These are phyloP conservation scores for Hystrix cristata DNA, from an alignment of 2,113 vertebrate genomes.

Conservation along the genomic window DNA sequence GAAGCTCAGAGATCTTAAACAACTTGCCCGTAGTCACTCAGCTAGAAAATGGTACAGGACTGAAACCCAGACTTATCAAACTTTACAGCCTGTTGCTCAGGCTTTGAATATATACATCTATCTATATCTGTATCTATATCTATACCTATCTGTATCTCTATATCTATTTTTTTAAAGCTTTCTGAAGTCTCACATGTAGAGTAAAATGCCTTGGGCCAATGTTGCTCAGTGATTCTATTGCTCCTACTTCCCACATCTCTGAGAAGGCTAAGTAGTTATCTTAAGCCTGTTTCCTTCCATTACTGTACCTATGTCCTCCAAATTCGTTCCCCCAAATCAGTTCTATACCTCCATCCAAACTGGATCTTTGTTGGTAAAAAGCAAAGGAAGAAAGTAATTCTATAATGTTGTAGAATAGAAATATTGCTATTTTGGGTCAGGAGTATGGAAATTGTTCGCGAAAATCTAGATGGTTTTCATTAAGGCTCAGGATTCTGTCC, in stretches of 20 bases:
- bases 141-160: neutral
- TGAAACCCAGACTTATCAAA: neutral
- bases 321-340: neutral
- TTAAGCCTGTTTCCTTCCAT: neutral
- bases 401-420: neutral
- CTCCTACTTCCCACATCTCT: neutral
- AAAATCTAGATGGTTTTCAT: neutral
- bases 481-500: neutral
- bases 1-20: neutral
- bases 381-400: neutral
- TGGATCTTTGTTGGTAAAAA: slow-evolving; percentile 5
- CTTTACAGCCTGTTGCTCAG: neutral
- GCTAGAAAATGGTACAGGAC: neutral
- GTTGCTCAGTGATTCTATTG: neutral
- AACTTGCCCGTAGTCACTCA: neutral
- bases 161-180: neutral
- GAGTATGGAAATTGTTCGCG: neutral
- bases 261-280: neutral
- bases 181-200: neutral
- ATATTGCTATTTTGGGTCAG: neutral
- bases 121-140: too few relatives aligned
- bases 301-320: neutral
- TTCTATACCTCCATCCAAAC: neutral
- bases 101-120: neutral
- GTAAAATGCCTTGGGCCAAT: neutral